Percentiles rank a stretch among this genome's conserved stretches.
These are phyloP conservation scores for Neoaliturus tenellus DNA, from an alignment of 2,888 invertebrate genomes.

Conservation along the genomic window DNA sequence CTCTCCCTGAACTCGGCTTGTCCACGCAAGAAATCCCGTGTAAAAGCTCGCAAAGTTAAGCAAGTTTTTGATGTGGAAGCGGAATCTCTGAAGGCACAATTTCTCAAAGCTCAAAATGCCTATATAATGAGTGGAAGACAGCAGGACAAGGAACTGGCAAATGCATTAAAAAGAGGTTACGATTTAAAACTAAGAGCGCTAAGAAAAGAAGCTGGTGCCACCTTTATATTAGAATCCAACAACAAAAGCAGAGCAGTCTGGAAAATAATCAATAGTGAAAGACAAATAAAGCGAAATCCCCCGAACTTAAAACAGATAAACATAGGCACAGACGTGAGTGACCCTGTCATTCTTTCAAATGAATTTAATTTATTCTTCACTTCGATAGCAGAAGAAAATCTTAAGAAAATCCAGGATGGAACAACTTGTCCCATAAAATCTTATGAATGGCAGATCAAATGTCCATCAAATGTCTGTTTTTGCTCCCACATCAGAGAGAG, in stretches of 20 bases:
- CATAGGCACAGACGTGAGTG: not conserved
- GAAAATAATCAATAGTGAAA: not conserved
- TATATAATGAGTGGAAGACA: not conserved
- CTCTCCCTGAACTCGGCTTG: too few species aligned
- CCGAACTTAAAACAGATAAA: not conserved
- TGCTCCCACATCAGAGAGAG: not conserved
- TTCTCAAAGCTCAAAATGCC: not conserved
- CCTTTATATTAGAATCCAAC: not conserved
- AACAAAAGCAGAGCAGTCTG: not conserved
- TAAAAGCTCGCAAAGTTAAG: too few species aligned
- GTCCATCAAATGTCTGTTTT: not conserved
- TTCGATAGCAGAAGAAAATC: not conserved
- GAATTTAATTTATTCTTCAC: not conserved
- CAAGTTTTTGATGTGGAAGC: not conserved
- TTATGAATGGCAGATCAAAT: not conserved
- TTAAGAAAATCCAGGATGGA: not conserved
- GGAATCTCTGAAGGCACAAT: not conserved
- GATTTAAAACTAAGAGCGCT: not conserved
- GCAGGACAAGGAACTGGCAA: not conserved
- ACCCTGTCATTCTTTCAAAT: not conserved
- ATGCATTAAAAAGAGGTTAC: not conserved
- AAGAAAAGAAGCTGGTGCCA: constrained; percentile 12
- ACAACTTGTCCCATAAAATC: not conserved
- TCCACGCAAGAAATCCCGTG: too few species aligned
- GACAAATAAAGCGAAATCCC: not conserved